Evolutionary conservation across 2,888 invertebrate species (phyloP).

Genomic region (Epirrhoe alternata): DNA sequence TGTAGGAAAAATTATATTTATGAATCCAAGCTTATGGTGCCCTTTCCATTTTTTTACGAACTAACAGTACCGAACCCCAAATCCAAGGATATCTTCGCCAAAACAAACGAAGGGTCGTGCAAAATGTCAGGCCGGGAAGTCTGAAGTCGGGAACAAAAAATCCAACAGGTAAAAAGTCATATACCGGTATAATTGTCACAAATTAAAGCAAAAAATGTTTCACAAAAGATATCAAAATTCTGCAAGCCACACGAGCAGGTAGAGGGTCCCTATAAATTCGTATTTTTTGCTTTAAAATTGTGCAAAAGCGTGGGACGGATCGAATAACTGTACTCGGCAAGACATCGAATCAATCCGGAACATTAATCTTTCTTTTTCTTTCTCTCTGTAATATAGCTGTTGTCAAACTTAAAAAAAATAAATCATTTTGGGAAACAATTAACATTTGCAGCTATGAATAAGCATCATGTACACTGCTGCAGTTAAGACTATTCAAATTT

Average conservation of each 20-base stretch:
- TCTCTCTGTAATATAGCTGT: slow-evolving; percentile 46
- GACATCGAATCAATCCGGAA: slow-evolving; percentile 61
- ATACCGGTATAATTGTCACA: slow-evolving; percentile 85
- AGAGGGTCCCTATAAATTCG: slow-evolving; percentile 72
- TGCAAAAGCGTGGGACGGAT: slow-evolving; percentile 83
- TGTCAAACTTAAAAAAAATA: not conserved
- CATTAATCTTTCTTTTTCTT: slow-evolving; percentile 61
- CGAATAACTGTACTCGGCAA: slow-evolving; percentile 75
- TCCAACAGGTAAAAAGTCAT: slow-evolving; percentile 83
- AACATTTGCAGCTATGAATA: too few species aligned
- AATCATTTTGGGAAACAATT: too few species aligned
- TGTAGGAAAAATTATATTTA: not conserved
- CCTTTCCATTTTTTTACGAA: slow-evolving; percentile 48
- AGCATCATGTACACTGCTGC: too few species aligned
- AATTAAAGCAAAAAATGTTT: slow-evolving; percentile 82
- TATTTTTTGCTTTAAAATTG: slow-evolving; percentile 72
- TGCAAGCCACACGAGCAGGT: slow-evolving; percentile 86
- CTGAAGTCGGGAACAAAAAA: slow-evolving; percentile 64
- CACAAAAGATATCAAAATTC: slow-evolving; percentile 84
- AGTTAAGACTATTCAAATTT: too few species aligned
- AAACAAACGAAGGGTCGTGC: slow-evolving; percentile 78
- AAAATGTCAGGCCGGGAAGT: slow-evolving; percentile 73
- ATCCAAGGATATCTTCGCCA: slow-evolving; percentile 61
- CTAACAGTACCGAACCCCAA: slow-evolving; percentile 69
- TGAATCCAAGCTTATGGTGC: not conserved